These are phyloP conservation scores for Daboia siamensis DNA, from an alignment of 2,113 vertebrate species.

Conservation along the genomic window DNA sequence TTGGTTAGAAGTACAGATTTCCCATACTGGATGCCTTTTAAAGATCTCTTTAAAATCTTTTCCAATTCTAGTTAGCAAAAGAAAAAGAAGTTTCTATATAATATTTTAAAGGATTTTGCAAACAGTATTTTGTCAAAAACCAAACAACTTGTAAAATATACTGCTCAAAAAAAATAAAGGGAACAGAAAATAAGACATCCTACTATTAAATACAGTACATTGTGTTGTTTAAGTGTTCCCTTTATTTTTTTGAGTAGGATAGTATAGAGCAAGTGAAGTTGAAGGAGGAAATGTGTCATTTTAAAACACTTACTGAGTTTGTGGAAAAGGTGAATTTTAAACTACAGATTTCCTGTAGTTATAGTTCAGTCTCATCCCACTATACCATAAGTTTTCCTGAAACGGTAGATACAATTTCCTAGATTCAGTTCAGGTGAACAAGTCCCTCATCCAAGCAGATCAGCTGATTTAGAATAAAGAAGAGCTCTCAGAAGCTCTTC, in stretches of 20 bases:
- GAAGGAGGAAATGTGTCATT: neutral
- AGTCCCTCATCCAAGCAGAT: conserved; percentile 30
- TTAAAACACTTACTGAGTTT: neutral
- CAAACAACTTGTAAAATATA: neutral
- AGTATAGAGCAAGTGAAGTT: neutral
- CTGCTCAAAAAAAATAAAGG: no score
- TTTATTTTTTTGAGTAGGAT: no score
- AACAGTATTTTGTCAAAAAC: neutral
- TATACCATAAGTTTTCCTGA: neutral
- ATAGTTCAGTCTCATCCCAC: neutral
- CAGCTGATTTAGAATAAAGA: conserved; percentile 43
- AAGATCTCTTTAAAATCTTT: neutral
- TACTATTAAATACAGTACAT: no score
- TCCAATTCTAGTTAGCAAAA: neutral
- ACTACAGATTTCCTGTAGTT: neutral
- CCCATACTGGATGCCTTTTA: neutral
- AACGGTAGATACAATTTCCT: neutral
- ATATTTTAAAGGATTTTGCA: neutral
- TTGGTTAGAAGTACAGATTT: neutral
- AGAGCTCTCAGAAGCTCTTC: conserved; percentile 48
- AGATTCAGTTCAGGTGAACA: neutral
- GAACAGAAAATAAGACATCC: no score
- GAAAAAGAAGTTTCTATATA: neutral
- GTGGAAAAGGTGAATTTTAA: neutral
- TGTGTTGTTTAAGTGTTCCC: no score